Conservation (phyloP, 2,888 invertebrate genomes). For the Sericinus montela region DNA sequence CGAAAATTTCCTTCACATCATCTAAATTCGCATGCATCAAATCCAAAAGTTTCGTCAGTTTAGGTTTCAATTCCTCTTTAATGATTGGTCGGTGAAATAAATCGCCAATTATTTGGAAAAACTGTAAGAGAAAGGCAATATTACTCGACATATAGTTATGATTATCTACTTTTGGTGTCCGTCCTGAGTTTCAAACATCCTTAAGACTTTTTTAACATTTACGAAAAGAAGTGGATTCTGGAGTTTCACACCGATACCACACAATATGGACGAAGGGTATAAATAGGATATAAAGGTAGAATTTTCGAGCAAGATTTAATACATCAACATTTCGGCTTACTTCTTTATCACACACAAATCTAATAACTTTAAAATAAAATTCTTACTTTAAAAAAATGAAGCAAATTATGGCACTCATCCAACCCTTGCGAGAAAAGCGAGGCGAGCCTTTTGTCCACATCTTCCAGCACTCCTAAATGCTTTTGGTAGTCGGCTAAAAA, state of each 20-base stretch:
- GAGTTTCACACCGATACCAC: too few relatives aligned
- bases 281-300: too few relatives aligned
- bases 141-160: background rate
- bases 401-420: constrained; percentile 83
- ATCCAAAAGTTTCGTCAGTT: constrained; percentile 82
- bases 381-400: constrained; percentile 65
- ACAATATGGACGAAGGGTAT: too few relatives aligned
- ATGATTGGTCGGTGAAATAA: constrained; percentile 87
- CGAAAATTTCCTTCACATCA: constrained; percentile 81
- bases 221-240: too few relatives aligned
- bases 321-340: too few relatives aligned
- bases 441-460: constrained; percentile 88
- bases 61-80: constrained; percentile 83
- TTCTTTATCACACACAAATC: too few relatives aligned
- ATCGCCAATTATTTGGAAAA: constrained; percentile 85
- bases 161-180: too few relatives aligned
- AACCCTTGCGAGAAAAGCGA: constrained; percentile 89
- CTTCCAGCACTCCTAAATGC: constrained; percentile 82
- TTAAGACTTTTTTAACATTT: too few relatives aligned
- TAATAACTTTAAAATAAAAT: background rate
- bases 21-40: constrained; percentile 83
- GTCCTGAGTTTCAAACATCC: too few relatives aligned
- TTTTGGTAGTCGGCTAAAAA: constrained; percentile 82
- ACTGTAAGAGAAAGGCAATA: constrained; percentile 56
- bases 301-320: too few relatives aligned